Evolutionary conservation across 1,140 invertebrate species (phyloP).

Genomic region (Leptinotarsa undecemlineata): DNA sequence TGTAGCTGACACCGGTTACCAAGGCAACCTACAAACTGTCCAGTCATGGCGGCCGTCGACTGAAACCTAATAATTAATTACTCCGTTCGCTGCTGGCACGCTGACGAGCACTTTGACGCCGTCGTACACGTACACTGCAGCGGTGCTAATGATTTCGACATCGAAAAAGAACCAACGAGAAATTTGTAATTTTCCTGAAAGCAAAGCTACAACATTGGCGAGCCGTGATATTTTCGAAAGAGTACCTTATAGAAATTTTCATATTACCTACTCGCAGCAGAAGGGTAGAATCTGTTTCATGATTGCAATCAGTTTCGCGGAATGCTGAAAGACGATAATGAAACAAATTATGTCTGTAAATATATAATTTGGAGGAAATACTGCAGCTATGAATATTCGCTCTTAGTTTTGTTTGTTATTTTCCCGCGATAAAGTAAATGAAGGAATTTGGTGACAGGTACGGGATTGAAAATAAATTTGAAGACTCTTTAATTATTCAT

Average conservation of each 20-base stretch:
- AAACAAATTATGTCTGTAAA: too few relatives aligned
- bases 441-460: too few relatives aligned
- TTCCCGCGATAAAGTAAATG: too few relatives aligned
- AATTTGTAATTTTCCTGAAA: slow-evolving; percentile 19
- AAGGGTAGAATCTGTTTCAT: too few relatives aligned
- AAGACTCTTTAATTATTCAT: too few relatives aligned
- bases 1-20: slow-evolving; percentile 40
- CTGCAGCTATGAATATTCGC: too few relatives aligned
- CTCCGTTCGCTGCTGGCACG: slow-evolving; percentile 30
- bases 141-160: slow-evolving; percentile 21
- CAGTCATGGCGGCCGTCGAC: slow-evolving; percentile 50
- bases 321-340: too few relatives aligned
- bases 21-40: slow-evolving; percentile 49
- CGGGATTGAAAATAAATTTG: too few relatives aligned
- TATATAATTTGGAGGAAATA: too few relatives aligned
- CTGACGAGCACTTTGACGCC: slow-evolving; percentile 39
- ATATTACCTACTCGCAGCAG: too few relatives aligned
- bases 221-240: background rate
- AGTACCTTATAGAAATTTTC: background rate
- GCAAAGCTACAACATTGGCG: background rate
- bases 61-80: slow-evolving; percentile 53
- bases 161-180: slow-evolving; percentile 17
- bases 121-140: slow-evolving; percentile 14
- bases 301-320: too few relatives aligned
- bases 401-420: too few relatives aligned